A percentile compares a stretch with the other conserved stretches of the same genome.
Evolutionary conservation across 2,113 vertebrate genomes (phyloP).

Genomic region (Anolis sagrei): DNA sequence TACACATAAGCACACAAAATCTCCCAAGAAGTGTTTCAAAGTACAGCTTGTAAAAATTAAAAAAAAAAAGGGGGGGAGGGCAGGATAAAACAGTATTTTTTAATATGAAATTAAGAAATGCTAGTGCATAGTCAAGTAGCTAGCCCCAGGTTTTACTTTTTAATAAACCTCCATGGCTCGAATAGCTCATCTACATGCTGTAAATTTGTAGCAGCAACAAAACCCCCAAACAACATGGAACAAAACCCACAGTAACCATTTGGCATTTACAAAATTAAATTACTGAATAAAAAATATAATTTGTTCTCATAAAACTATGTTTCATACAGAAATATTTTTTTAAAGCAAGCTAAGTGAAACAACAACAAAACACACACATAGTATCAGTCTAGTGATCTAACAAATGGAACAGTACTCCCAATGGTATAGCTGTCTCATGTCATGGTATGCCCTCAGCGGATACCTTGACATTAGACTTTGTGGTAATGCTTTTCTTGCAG

Average conservation of each 20-base stretch:
- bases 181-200: slow-evolving; percentile 85
- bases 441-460: slow-evolving; percentile 56
- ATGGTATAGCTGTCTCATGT: slow-evolving; percentile 72
- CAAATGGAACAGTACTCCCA: slow-evolving; percentile 77
- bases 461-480: slow-evolving; percentile 69
- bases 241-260: slow-evolving; percentile 77
- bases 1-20: slow-evolving; percentile 62
- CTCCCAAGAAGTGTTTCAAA: slow-evolving; percentile 82
- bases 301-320: slow-evolving; percentile 87
- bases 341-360: slow-evolving; percentile 81
- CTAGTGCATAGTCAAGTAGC: slow-evolving; percentile 82
- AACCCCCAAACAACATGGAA: not conserved
- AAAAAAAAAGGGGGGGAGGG: slow-evolving; percentile 4
- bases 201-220: slow-evolving; percentile 80
- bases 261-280: slow-evolving; percentile 90
- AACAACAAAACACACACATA: slow-evolving; percentile 72
- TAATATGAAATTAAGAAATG: slow-evolving; percentile 75
- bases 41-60: slow-evolving; percentile 72
- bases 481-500: slow-evolving; percentile 84
- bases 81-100: slow-evolving; percentile 52
- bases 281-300: slow-evolving; percentile 88
- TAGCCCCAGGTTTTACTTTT: slow-evolving; percentile 56
- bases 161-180: slow-evolving; percentile 80
- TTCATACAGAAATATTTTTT: slow-evolving; percentile 84
- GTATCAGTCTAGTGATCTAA: slow-evolving; percentile 72